Conservation (phyloP, 2,797 vertebrate genomes). For the Ctenopoma multispine region DNA sequence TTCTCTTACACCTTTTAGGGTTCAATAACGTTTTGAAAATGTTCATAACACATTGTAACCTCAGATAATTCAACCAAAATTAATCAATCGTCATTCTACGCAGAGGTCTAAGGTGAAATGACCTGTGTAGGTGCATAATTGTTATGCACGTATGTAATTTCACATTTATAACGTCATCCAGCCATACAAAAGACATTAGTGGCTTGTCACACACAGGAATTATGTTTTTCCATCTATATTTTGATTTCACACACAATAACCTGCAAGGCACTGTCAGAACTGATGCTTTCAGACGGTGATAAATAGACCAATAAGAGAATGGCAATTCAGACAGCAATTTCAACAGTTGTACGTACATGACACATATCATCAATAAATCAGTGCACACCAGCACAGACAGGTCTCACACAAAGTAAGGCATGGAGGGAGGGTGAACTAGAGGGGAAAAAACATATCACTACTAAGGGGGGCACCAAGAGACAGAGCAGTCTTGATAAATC, state of each 20-base stretch:
- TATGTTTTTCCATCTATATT: slow-evolving; percentile 28
- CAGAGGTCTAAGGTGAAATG: too few species aligned
- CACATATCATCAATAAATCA: slow-evolving; percentile 51
- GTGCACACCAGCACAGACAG: slow-evolving; percentile 19
- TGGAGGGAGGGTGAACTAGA: neutral
- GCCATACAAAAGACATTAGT: neutral
- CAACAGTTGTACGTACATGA: slow-evolving; percentile 37
- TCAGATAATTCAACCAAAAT: too few species aligned
- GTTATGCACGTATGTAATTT: neutral
- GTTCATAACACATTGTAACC: too few species aligned
- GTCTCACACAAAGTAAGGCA: slow-evolving; percentile 21
- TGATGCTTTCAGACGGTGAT: slow-evolving; percentile 33
- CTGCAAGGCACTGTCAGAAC: slow-evolving; percentile 15
- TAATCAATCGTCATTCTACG: too few species aligned
- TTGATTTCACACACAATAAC: slow-evolving; percentile 15
- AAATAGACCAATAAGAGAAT: slow-evolving; percentile 45
- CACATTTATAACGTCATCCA: neutral
- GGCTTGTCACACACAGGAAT: neutral
- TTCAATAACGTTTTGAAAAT: too few species aligned
- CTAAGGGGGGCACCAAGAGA: slow-evolving; percentile 11
- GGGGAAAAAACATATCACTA: slow-evolving; percentile 5
- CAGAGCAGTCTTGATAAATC: slow-evolving; percentile 47
- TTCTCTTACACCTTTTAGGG: too few species aligned
- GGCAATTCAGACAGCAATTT: slow-evolving; percentile 16
- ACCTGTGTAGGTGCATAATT: too few species aligned